Evolutionary conservation across 2,113 vertebrate species (phyloP), one percentile per base, ranked within the genome.

Genomic region (Dipodomys spectabilis): DNA sequence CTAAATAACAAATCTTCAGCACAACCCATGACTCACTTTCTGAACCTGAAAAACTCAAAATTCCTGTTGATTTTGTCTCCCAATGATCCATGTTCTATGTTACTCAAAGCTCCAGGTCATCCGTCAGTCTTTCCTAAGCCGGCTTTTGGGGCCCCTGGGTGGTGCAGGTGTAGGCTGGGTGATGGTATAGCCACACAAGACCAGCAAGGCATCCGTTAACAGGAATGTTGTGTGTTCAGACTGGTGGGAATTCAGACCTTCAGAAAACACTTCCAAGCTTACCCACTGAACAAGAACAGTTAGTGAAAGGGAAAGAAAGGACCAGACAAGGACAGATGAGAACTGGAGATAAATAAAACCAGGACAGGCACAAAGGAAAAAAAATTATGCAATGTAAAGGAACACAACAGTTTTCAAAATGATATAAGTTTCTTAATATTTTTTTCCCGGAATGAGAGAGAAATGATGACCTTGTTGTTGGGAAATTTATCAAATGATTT

Each of bases 141-240:
- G 1, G 49, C 15, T 35, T 39, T 15, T 7, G 30, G 6, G 45
- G 49, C 19, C 23, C 39, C 12, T 6, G 35, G 22, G 15, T 2
- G 28, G 45, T 23, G 39, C 23, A n/a, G 49, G 11, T 2, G 11
- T 16, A 35, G 22, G 22, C 0, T 4, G 49, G 45, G 49, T 10
- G n/a, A 44, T 7, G 4, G 7, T 22, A 20, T 44, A 44, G 60
- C 39, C 20, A 8, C 3, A 8, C 7, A 27, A 6, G 1, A n/a
- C 25, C 1, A 0, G 45, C 4, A 5, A 53, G 35, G 28, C 72
- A 67, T 65, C 28, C 9, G 0, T 5, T 18, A 8, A 67, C 2
- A 19, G 28, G 11, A 77, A 25, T 44, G 23, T 9, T 8, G 7
- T 9, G 32, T 2, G 27, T 7, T 60, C n/a, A 23, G 15, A 49